These are phyloP conservation scores for Semicossyphus pulcher DNA, from an alignment of 2,113 vertebrate species.

Conservation along the genomic window DNA sequence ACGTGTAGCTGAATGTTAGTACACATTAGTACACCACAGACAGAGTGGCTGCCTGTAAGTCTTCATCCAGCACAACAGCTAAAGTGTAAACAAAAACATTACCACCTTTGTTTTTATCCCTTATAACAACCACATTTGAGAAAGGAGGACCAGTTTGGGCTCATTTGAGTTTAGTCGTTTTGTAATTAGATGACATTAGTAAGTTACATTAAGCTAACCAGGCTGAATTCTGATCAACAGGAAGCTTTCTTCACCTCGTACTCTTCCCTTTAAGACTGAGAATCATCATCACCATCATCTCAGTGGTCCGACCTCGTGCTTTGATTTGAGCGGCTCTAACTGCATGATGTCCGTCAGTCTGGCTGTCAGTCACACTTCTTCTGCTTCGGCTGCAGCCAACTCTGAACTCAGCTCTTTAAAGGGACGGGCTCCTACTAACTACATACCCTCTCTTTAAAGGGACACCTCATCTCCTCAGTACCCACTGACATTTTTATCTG, in stretches of 20 bases:
- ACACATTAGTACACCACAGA: no score
- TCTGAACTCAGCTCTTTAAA: slow-evolving; percentile 31
- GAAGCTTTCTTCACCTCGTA: slow-evolving; percentile 17
- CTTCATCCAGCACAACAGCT: no score
- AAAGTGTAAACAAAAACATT: no score
- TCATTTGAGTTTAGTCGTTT: not conserved
- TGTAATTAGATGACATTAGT: no score
- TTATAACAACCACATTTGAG: not conserved
- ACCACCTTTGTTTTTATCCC: not conserved
- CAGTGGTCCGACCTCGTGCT: not conserved
- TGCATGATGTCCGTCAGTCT: slow-evolving; percentile 28
- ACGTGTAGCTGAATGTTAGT: no score
- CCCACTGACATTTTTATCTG: no score
- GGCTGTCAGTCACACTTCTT: not conserved
- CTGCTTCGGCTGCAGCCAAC: slow-evolving; percentile 21
- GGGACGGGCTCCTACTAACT: not conserved
- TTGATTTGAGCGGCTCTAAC: slow-evolving; percentile 26
- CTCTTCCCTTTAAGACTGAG: not conserved
- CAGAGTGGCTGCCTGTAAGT: no score
- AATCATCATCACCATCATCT: slow-evolving; percentile 5
- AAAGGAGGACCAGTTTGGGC: not conserved
- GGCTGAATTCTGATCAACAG: slow-evolving; percentile 50
- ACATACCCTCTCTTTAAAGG: slow-evolving; percentile 9
- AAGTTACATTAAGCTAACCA: no score
- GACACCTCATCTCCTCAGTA: not conserved